Base-by-base conservation (phyloP, 1,140 invertebrate species). In the Drosophila cardini region DNA sequence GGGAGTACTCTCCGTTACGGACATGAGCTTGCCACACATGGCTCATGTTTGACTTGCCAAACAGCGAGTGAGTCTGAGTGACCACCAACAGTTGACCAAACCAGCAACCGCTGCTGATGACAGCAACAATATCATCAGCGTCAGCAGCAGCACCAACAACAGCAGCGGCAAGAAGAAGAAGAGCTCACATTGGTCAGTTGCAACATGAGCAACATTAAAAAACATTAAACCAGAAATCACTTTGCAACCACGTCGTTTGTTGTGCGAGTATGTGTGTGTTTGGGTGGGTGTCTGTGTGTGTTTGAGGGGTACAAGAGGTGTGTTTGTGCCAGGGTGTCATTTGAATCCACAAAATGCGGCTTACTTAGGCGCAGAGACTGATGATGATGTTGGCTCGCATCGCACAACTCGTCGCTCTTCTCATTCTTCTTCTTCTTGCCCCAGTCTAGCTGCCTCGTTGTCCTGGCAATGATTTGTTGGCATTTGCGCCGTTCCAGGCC, bases 171-270 rank as follows among this genome's bases (percentile, higher is more conserved):
- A 5, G 50, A 63, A 56, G 48, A 60, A 10, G 30, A 55, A 50
- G 45, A 30, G 30, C 43, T 13, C 10, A 21, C 63, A 62, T 26
- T 70, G 72, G 72, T 70, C 67, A 63, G 58, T 21, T 87, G 84
- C 84, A 87, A 87, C 84, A 87, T 84, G 84, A 87, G 84, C 84
- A 76, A 80, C 83, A 87, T 87, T 86, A 86, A 84, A 83, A 86
- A 86, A 87, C 83, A 86, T 86, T 89, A 87, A 86, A 84, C 83
- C 84, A 80, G 84, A 87, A 87, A 87, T 87, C 83, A 87, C 83
- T 87, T 87, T 87, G 85, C 84, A 80, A 83, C 84, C 84, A 80
- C 84, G 73, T 80, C 84, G 82, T 89, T 89, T 87, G 84, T 89
- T 89, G 72, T 73, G 53, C 53, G 63, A 60, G 70, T 89, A 63